Base-by-base conservation (phyloP, 2,888 invertebrate genomes). In the Vanessa cardui region DNA sequence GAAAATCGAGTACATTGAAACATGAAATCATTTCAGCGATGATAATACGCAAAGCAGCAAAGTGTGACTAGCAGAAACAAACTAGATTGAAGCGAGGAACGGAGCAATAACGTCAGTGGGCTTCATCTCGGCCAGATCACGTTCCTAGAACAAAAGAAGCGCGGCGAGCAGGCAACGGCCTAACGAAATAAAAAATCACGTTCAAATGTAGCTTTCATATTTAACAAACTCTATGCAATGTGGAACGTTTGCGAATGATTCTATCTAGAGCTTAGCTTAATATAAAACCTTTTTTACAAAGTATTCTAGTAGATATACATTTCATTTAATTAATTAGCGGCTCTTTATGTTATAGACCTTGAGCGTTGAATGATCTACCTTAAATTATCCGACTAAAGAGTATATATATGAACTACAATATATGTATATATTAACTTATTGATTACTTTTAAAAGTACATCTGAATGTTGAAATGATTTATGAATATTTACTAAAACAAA, bases 81-180 rank as follows among this genome's bases (percentile, higher is more conserved):
- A 88, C 83, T 85, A 83, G 82, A 87, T 88, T 85, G 84, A 79
- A 86, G 82, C 83, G 83, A 84, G 82, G 80, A 86, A 80, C 81
- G 79, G 77, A 86, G 87, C 83, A 88, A 87, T 89, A 88, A 85
- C 82, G 85, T 86, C 83, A 80, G 82, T 83, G 84, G 83, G 86
- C 84, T 88, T 87, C 88, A 88, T 88, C 88, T 87, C 86, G 86
- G 83, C 80, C 85, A 89, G 91, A 90, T 91, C 91, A 91, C 89
- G 91, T 89, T 86, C 87, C 81, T 80, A 79, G 85, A 90, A 90
- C 89, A 92, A 92, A 90, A 89, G 88, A 80, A 76, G 84, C 82
- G 82, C 83, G 77, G 81, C 83, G 86, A 84, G 82, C 83, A 83
- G 85, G 80, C 84, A 79, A 77, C 64, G 72, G 80, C 77, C 83